Evolutionary conservation across 2,888 invertebrate genomes (phyloP).

Genomic region (Galerucella calmariensis): DNA sequence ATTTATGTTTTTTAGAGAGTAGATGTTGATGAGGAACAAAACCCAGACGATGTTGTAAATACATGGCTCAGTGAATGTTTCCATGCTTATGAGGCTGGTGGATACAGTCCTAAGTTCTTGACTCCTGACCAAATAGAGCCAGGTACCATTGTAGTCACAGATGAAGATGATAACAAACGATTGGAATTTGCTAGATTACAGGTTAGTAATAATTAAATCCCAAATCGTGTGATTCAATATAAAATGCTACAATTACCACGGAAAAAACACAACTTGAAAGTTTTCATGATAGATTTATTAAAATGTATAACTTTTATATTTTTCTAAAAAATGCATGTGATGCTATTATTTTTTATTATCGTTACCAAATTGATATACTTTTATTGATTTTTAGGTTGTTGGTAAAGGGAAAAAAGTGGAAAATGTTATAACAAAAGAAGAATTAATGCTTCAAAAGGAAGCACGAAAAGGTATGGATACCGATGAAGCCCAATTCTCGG

Average conservation of each 20-base stretch:
- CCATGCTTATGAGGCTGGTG: conserved; percentile 80
- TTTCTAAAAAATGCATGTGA: too few relatives aligned
- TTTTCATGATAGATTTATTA: too few relatives aligned
- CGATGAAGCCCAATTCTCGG: conserved; percentile 93
- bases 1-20: conserved; percentile 19
- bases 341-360: too few relatives aligned
- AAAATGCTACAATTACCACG: too few relatives aligned
- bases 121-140: conserved; percentile 73
- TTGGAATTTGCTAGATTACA: conserved; percentile 79
- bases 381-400: conserved; percentile 60
- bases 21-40: conserved; percentile 34
- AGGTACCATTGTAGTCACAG: conserved; percentile 80
- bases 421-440: conserved; percentile 65
- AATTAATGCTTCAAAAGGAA: conserved; percentile 78
- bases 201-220: conserved; percentile 13
- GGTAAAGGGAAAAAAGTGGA: conserved; percentile 72
- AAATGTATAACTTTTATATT: too few relatives aligned
- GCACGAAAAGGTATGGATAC: conserved; percentile 86
- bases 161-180: conserved; percentile 80
- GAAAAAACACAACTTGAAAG: too few relatives aligned
- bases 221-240: too few relatives aligned
- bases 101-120: conserved; percentile 85
- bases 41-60: conserved; percentile 65
- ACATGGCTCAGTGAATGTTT: conserved; percentile 70
- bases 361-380: not conserved